Evolutionary conservation across 2,888 invertebrate genomes (phyloP), one percentile per base, ranked within the genome.

Genomic region (Tetropium fuscum): DNA sequence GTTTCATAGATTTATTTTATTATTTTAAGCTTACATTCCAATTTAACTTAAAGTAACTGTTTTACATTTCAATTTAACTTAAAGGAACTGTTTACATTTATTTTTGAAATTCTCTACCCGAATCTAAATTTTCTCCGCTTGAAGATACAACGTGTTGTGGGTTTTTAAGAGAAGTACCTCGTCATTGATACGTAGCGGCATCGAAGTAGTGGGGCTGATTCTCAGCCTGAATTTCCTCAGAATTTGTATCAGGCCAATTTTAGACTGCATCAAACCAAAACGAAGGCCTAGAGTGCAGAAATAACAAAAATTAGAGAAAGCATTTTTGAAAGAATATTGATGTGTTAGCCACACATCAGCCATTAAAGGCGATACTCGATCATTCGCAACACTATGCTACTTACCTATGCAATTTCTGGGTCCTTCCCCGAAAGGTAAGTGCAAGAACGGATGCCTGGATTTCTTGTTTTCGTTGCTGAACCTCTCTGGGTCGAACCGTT

Each of bases 351-450:
- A n/a, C n/a, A n/a, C n/a, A n/a, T n/a, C n/a, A n/a, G n/a, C n/a
- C n/a, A n/a, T n/a, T n/a, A n/a, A n/a, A n/a, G n/a, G n/a, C n/a
- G n/a, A n/a, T n/a, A n/a, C n/a, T n/a, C n/a, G n/a, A n/a, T n/a
- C n/a, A n/a, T n/a, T n/a, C n/a, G n/a, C n/a, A n/a, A n/a, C n/a
- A n/a, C n/a, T n/a, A n/a, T n/a, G n/a, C n/a, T 13, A 34, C 34
- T 55, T 53, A 72, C 74, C 74, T 22, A 74, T 72, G 30, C 74
- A 74, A 58, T 70, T 72, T 30, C 73, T 63, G 0, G 73, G 74
- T 6, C 74, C 72, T 48, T 70, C 72, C 5, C 74, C 74, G 40
- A 74, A 74, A 1, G 74, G 72, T 11, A 74, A 27, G 40, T 72
- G 64, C 3, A 58, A 53, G 20, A 57, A 66, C 1, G 48, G 54